Evolutionary conservation across 2,797 vertebrate genomes (phyloP), one percentile per base, ranked within the genome.

Genomic region (Moxostoma hubbsi): DNA sequence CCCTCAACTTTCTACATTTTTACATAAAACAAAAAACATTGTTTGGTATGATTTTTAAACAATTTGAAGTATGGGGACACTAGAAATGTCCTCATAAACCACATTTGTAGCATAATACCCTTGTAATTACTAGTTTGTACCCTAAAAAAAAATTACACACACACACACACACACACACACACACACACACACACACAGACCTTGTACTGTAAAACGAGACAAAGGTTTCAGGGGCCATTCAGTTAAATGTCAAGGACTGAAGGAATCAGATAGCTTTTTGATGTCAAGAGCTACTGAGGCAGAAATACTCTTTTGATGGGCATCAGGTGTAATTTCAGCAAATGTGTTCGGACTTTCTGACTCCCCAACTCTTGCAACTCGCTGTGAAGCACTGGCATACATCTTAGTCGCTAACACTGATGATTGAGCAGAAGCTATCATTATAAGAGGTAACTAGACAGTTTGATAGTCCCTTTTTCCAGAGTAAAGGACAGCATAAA

Each of bases 291-390:
- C 83, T 84, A 82, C 84, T 82, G 89, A 85, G 83, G 91, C 81
- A 59, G 89, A 91, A 93, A 89, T 85, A 59, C n/a, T n/a, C n/a
- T n/a, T n/a, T n/a, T 88, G 90, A 93, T 92, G 77, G 90, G 85
- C 89, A 91, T 93, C 90, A 91, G 91, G 90, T 92, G 90, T 92
- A 90, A 92, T 93, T 92, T 89, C 51, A 83, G 85, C 90, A 89
- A 92, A 88, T 79, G 90, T 86, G 84, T 84, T 88, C 86, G 88
- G 89, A 89, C 86, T 82, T 82, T 84, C 87, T 92, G 90, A 92
- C 87, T 92, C 90, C 86, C 81, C 79, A 74, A 87, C 86, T 50
- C 58, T 69, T 59, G 71, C 63, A 84, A 81, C 85, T 82, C 54
- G 68, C 82, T 83, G 73, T 83, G 65, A 85, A 84, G 81, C 73